phyloP scores from a whole-genome alignment of 1,140 invertebrate genomes.

The Chlorops oryzae region DNA sequence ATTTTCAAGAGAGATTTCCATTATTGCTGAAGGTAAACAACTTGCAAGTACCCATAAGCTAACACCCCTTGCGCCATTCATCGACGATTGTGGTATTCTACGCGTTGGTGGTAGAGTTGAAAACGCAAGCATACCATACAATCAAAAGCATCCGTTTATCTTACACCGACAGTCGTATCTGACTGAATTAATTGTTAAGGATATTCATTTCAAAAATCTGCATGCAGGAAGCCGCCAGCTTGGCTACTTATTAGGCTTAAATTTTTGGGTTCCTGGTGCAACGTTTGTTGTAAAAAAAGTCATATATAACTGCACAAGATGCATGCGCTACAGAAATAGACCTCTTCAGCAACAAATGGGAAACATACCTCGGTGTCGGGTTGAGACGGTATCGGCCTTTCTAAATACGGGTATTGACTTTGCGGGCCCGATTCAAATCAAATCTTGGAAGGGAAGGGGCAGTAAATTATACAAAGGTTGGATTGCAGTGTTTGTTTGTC shows the following conservation, averaged over 20 bases:
- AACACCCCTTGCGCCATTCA: not conserved
- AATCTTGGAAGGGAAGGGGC: not conserved
- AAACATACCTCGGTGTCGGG: no score
- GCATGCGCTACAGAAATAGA: slow-evolving; percentile 2
- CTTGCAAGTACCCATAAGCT: slow-evolving; percentile 1
- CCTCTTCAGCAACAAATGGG: no score
- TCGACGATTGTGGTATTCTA: slow-evolving; percentile 6
- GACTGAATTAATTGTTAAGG: slow-evolving; percentile 2
- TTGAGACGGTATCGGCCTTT: not conserved
- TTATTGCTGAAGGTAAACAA: not conserved
- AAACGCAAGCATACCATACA: slow-evolving; percentile 7
- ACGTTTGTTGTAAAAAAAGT: not conserved
- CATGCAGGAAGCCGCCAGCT: slow-evolving; percentile 9
- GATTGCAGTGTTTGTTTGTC: no score
- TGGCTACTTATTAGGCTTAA: slow-evolving; percentile 6
- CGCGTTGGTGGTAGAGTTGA: slow-evolving; percentile 12
- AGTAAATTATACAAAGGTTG: slow-evolving; percentile 30
- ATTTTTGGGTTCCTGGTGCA: slow-evolving; percentile 6
- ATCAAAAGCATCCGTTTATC: slow-evolving; percentile 8
- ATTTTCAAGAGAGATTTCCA: not conserved
- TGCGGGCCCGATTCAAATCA: no score
- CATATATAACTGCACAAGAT: slow-evolving; percentile 8
- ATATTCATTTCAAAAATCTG: slow-evolving; percentile 5
- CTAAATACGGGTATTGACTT: not conserved
- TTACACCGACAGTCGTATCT: slow-evolving; percentile 1